Base-by-base conservation (phyloP, 2,113 vertebrate species). In the Saimiri boliviensis region DNA sequence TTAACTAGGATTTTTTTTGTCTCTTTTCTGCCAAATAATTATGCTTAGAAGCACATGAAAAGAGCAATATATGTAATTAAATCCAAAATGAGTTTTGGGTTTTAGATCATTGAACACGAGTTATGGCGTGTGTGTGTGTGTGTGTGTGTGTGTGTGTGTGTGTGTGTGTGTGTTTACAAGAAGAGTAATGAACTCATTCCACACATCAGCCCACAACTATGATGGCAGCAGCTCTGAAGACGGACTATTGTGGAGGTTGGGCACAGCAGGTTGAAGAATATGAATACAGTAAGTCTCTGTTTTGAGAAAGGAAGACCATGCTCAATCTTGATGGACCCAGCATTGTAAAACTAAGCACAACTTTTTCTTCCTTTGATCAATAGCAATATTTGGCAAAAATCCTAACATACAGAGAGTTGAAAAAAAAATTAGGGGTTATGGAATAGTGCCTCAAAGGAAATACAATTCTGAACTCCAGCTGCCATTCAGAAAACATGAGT, bases 231-330 rank as follows among this genome's bases (percentile, higher is more conserved):
- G 47, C 79, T 77, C 14, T 56, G 42, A 83, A 4, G 60, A 13
- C 10, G 23, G 6, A 16, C 5, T 17, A 2, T 25, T 32, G 0
- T 7, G 8, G 30, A 17, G n/a, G 5, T 30, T 37, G n/a, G 56
- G 11, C 35, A 32, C 49, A 17, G 8, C 13, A 54, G 35, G 3
- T 8, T 19, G 5, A 40, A 84, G 40, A 47, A 97, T 76, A 42
- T 1, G 17, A 9, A 40, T 9, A 35, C 6, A 66, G 6, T 30
- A 35, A 58, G 35, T 45, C 32, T 40, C 6, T 8, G 16, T 30
- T 54, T 25, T 37, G 5, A 68, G 16, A 66, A 94, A 66, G n/a
- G 49, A 95, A 86, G 45, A 10, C 27, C 27, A 3, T 0, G 0
- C 47, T 76, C 68, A 49, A 4, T 71, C 30, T 77, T 73, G 42